phyloP scores from a whole-genome alignment of 2,113 vertebrate species.

The Tor tambroides region DNA sequence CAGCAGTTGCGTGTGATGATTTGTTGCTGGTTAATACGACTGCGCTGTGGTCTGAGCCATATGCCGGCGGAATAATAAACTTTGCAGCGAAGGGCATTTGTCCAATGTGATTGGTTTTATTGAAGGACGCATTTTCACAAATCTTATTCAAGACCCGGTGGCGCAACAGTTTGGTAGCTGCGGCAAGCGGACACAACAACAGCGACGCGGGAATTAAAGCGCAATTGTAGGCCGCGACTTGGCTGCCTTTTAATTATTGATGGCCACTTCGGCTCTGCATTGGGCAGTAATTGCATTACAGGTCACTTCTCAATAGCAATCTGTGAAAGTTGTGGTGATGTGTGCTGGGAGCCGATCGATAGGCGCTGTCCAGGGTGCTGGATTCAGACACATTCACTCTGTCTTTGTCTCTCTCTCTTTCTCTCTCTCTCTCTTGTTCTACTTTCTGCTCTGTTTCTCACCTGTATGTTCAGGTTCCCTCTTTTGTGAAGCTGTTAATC shows the following conservation, averaged over 20 bases:
- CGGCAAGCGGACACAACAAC: constrained; percentile 70
- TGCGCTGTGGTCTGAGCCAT: constrained; percentile 38
- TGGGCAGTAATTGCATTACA: constrained; percentile 83
- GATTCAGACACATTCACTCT: constrained; percentile 57
- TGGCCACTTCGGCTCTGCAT: constrained; percentile 75
- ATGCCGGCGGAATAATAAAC: constrained; percentile 46
- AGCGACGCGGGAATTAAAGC: constrained; percentile 63
- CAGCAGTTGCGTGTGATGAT: constrained; percentile 48
- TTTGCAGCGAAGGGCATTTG: constrained; percentile 47
- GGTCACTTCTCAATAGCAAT: constrained; percentile 85
- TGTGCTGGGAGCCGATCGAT: constrained; percentile 78
- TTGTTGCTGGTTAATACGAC: constrained; percentile 52
- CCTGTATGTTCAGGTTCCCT: constrained; percentile 26
- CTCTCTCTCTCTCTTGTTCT: constrained; percentile 14
- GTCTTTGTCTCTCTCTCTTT: constrained; percentile 29
- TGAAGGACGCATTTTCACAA: constrained; percentile 65
- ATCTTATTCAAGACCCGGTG: constrained; percentile 64
- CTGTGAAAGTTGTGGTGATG: constrained; percentile 82
- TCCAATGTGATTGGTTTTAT: constrained; percentile 63
- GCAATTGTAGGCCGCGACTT: constrained; percentile 67
- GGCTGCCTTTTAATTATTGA: constrained; percentile 83
- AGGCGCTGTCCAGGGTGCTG: constrained; percentile 70
- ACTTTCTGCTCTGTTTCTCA: constrained; percentile 13
- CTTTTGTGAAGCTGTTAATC: background rate
- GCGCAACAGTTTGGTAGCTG: constrained; percentile 70